These are phyloP conservation scores for Drosophila bocqueti DNA, from an alignment of 1,140 invertebrate genomes.

Conservation along the genomic window DNA sequence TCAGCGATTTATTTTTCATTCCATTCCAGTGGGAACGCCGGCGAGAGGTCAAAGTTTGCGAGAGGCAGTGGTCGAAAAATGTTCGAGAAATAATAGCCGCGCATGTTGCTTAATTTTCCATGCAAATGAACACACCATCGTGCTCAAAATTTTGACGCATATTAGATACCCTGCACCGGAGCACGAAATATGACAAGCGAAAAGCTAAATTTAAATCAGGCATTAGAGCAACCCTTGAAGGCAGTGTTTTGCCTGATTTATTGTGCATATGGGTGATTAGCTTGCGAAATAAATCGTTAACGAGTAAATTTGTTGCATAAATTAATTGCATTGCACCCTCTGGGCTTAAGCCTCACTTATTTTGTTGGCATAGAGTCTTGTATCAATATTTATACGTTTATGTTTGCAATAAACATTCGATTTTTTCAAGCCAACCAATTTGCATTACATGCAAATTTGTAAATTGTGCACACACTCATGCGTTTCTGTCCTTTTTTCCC, in stretches of 20 bases:
- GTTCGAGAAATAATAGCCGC: slow-evolving; percentile 27
- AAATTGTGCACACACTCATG: slow-evolving; percentile 28
- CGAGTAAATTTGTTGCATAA: background rate
- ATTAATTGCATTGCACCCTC: background rate
- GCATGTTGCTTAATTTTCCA: slow-evolving; percentile 33
- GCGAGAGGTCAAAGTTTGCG: slow-evolving; percentile 41
- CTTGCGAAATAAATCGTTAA: no score
- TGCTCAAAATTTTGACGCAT: background rate
- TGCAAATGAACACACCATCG: slow-evolving; percentile 10
- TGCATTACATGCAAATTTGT: slow-evolving; percentile 32
- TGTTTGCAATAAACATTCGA: background rate
- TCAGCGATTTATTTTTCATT: slow-evolving; percentile 36
- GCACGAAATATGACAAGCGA: no score
- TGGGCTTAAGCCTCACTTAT: no score
- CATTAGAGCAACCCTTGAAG: no score
- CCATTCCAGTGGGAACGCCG: slow-evolving; percentile 28
- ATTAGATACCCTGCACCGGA: background rate
- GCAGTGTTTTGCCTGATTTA: background rate
- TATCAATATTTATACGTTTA: slow-evolving; percentile 1
- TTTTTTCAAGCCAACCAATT: slow-evolving; percentile 17
- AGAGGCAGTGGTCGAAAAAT: slow-evolving; percentile 17
- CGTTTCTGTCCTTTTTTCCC: slow-evolving; percentile 27
- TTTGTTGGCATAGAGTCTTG: background rate
- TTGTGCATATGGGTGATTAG: background rate
- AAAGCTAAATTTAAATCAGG: background rate